These are phyloP conservation scores for Catamblyrhynchus diadema DNA, from an alignment of 2,797 vertebrate genomes.

Conservation along the genomic window DNA sequence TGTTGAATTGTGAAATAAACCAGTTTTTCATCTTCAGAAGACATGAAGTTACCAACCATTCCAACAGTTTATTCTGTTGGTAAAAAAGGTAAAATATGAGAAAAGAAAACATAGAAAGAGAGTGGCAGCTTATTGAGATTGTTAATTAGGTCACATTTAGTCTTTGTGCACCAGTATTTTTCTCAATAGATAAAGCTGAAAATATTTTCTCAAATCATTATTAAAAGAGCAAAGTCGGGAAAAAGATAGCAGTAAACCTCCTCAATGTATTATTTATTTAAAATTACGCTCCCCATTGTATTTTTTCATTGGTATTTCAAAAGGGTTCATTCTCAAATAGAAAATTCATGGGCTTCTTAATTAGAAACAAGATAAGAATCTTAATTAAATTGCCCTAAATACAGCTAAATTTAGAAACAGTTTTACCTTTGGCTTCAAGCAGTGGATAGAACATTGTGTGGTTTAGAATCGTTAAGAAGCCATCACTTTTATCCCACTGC, in stretches of 20 bases:
- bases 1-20: neutral
- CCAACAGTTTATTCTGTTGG: neutral
- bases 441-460: neutral
- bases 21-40: neutral
- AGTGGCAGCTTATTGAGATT: neutral
- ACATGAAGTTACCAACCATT: neutral
- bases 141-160: neutral
- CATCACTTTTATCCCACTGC: neutral
- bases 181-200: neutral
- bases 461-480: neutral
- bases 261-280: neutral
- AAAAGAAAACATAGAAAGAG: neutral
- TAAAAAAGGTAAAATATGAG: neutral
- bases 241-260: neutral
- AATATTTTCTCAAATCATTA: neutral
- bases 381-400: slow-evolving; percentile 6
- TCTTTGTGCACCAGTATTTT: neutral
- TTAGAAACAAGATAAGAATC: neutral
- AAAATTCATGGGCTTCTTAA: neutral
- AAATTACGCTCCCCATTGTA: neutral
- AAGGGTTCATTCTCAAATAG: neutral
- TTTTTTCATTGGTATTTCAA: neutral
- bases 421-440: neutral
- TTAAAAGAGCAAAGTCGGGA: neutral
- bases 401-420: neutral